Conservation (phyloP, 1,140 invertebrate genomes). For the Drosophila equinoxialis region DNA sequence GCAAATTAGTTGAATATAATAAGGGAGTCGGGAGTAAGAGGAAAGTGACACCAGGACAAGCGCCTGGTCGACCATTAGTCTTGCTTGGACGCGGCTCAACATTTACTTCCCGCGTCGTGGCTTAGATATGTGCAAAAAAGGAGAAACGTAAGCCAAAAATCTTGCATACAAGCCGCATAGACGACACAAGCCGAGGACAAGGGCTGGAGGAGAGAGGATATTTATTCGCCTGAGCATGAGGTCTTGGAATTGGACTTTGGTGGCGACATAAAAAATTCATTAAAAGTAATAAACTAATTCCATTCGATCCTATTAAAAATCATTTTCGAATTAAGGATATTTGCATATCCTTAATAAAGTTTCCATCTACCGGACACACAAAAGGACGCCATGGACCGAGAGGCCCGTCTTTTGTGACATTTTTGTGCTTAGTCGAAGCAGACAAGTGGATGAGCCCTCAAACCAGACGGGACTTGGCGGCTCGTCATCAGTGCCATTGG, state of each 20-base stretch:
- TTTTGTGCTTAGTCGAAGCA: slow-evolving; percentile 49
- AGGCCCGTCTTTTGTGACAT: slow-evolving; percentile 69
- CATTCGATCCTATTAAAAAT: slow-evolving; percentile 83
- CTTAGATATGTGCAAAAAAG: slow-evolving; percentile 54
- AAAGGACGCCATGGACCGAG: slow-evolving; percentile 34
- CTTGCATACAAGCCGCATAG: slow-evolving; percentile 66
- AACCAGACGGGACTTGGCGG: neutral
- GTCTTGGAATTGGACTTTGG: slow-evolving; percentile 26
- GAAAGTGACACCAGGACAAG: slow-evolving; percentile 9
- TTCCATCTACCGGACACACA: slow-evolving; percentile 63
- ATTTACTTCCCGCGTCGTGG: slow-evolving; percentile 29
- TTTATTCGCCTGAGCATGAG: slow-evolving; percentile 1
- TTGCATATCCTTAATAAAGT: slow-evolving; percentile 83
- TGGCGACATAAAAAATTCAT: slow-evolving; percentile 83
- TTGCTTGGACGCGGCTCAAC: slow-evolving; percentile 68
- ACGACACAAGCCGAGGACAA: slow-evolving; percentile 28
- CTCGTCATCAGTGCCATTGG: slow-evolving; percentile 55
- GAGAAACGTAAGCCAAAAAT: slow-evolving; percentile 58
- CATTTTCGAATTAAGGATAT: slow-evolving; percentile 83
- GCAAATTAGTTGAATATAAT: slow-evolving; percentile 68
- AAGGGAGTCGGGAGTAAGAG: slow-evolving; percentile 8
- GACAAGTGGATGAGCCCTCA: slow-evolving; percentile 69
- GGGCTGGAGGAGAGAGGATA: slow-evolving; percentile 12
- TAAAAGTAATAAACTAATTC: slow-evolving; percentile 83
- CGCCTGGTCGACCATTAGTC: slow-evolving; percentile 63